Evolutionary conservation across 1,140 invertebrate species (phyloP), one percentile per base, ranked within the genome.

Genomic region (Caenorhabditis latens): DNA sequence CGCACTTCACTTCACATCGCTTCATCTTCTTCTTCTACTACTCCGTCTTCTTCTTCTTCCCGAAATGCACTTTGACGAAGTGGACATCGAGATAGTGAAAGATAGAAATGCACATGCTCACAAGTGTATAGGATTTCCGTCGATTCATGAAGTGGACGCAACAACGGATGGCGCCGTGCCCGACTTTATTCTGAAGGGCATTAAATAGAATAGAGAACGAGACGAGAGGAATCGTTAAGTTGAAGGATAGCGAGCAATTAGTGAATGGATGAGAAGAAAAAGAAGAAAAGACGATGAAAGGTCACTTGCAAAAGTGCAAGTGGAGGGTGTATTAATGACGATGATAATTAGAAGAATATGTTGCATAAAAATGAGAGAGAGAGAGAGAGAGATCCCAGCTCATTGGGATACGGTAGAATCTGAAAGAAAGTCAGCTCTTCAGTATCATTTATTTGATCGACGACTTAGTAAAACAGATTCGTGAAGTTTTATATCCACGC

Each of bases 1-100:
- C 61, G 21, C 71, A 50, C 71, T 79, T 79, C 71, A 79, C 71
- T 53, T 79, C 71, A 6, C 71, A 53, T 53, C 71, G 53, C 71
- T 79, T 21, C 46, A 53, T 24, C 67, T 46, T n/a, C 43, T 48
- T 46, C 42, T 46, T 71, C 24, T 48, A 5, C 67, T 71, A 1
- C 19, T 46, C 46, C 67, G 14, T 46, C 67, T 71, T 43, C 67
- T 71, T 50, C 24, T 79, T 53, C 46, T 79, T 53, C 71, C 71
- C 46, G 46, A 79, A 50, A 50, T 79, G 71, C 71, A 79, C 71
- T 79, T 79, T 79, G 32, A 79, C 71, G 46, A 84, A 84, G 53
- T 61, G 57, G 53, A 84, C 53, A 58, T 58, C 46, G 82, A 84
- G 57, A 84, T 84, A 57, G 82, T 11, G 43, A 24, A 21, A 84